Evolutionary conservation across 23 tunicate genomes (phyloP).

Genomic region (Oikopleura vanhoeffeni): DNA sequence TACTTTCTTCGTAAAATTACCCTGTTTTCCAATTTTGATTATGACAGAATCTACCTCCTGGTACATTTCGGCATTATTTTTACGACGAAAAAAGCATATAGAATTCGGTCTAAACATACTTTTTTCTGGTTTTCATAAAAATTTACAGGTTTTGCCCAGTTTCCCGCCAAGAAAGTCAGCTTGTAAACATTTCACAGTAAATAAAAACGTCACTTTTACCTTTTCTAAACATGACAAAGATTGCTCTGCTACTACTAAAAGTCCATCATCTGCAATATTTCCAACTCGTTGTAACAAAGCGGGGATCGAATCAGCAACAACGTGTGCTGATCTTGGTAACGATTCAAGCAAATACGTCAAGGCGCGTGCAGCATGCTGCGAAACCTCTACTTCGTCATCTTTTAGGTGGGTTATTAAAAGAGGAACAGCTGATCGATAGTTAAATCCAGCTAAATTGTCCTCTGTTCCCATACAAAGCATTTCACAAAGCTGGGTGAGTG

Average conservation of each 20-base stretch:
- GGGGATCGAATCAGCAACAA: constrained; percentile 78
- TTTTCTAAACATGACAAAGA: constrained; percentile 66
- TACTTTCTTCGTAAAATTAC: no score
- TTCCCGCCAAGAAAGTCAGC: no score
- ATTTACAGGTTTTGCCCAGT: no score
- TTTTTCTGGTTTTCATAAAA: no score
- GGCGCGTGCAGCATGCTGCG: constrained; percentile 81
- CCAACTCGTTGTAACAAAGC: constrained; percentile 56
- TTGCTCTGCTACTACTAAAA: constrained; percentile 55
- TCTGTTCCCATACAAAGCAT: constrained; percentile 91
- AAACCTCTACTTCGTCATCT: constrained; percentile 82
- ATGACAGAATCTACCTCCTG: no score
- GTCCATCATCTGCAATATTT: background rate
- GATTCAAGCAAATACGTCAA: constrained; percentile 95
- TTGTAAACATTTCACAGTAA: no score
- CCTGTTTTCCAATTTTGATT: no score
- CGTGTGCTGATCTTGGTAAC: constrained; percentile 53
- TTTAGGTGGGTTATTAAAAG: constrained; percentile 43
- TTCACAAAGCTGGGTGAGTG: constrained; percentile 78
- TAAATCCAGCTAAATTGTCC: constrained; percentile 78
- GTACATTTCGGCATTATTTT: no score
- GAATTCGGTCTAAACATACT: no score
- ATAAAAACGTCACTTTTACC: no score
- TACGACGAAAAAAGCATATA: no score
- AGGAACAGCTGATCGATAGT: constrained; percentile 51